Percentiles rank a stretch among this genome's conserved stretches.
Evolutionary conservation across 2,888 invertebrate species (phyloP).

Genomic region (Sminthurides aquaticus): DNA sequence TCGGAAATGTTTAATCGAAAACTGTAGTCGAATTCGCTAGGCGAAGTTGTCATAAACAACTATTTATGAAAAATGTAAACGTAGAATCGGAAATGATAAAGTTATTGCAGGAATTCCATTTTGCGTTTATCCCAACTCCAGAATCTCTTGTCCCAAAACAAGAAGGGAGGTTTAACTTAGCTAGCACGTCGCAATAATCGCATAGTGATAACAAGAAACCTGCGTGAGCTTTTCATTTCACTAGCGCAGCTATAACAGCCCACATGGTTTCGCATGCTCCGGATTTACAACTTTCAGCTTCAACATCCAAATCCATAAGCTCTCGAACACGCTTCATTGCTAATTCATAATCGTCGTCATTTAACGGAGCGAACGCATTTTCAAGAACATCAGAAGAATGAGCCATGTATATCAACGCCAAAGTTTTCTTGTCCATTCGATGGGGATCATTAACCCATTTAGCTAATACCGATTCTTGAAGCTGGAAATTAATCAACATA

Average conservation of each 20-base stretch:
- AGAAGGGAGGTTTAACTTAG: too few relatives aligned
- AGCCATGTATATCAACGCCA: constrained; percentile 88
- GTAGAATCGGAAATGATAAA: too few relatives aligned
- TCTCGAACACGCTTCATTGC: constrained; percentile 96
- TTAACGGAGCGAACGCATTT: constrained; percentile 96
- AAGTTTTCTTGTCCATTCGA: constrained; percentile 89
- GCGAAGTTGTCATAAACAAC: too few relatives aligned
- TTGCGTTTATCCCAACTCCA: too few relatives aligned
- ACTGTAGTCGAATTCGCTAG: too few relatives aligned
- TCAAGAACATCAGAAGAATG: constrained; percentile 98
- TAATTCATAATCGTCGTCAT: constrained; percentile 94
- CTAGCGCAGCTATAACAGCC: constrained; percentile 98
- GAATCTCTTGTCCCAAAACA: too few relatives aligned
- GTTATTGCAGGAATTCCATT: too few relatives aligned
- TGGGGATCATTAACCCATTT: constrained; percentile 97
- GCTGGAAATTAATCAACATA: constrained; percentile 53
- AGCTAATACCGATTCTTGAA: constrained; percentile 91
- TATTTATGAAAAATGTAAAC: too few relatives aligned
- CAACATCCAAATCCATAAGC: constrained; percentile 91
- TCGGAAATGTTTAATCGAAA: too few relatives aligned
- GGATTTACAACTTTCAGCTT: constrained; percentile 86
- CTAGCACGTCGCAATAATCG: too few relatives aligned
- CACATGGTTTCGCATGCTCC: constrained; percentile 91
- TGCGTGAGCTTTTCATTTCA: too few relatives aligned
- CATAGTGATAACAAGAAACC: too few relatives aligned